Conservation (phyloP, 2,797 vertebrate species). For the Novumbra hubbsi region DNA sequence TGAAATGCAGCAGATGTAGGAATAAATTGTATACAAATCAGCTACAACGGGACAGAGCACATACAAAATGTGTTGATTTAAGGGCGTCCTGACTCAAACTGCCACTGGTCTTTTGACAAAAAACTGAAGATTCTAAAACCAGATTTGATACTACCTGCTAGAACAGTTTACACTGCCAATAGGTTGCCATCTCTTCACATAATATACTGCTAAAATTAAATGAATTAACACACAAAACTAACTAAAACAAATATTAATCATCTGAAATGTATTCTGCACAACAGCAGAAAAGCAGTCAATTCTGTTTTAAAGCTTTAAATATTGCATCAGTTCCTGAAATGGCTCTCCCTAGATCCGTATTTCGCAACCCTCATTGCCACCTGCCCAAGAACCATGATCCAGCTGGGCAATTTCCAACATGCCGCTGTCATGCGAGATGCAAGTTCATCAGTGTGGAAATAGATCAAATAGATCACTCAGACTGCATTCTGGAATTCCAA, state of each 20-base stretch:
- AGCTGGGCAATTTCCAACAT: constrained; percentile 11
- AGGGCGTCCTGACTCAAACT: background rate
- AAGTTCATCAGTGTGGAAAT: constrained; percentile 18
- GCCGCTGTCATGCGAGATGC: constrained; percentile 12
- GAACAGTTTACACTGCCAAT: background rate
- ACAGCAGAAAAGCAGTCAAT: background rate
- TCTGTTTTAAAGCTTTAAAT: background rate
- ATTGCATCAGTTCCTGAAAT: background rate
- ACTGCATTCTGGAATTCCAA: background rate
- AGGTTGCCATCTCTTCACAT: background rate
- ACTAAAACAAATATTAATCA: background rate
- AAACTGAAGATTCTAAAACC: background rate
- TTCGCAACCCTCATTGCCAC: background rate
- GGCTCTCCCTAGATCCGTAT: background rate
- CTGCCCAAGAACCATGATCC: constrained; percentile 18
- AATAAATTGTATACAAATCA: constrained; percentile 52
- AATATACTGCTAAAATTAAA: background rate
- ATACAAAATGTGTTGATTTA: constrained; percentile 16
- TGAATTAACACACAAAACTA: background rate
- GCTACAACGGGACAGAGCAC: background rate
- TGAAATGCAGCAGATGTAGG: constrained; percentile 48
- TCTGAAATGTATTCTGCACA: background rate
- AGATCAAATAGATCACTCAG: background rate
- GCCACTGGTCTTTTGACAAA: background rate
- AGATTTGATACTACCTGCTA: background rate